Base-by-base conservation (phyloP, 2,113 vertebrate species). In the Tringa solitaria region DNA sequence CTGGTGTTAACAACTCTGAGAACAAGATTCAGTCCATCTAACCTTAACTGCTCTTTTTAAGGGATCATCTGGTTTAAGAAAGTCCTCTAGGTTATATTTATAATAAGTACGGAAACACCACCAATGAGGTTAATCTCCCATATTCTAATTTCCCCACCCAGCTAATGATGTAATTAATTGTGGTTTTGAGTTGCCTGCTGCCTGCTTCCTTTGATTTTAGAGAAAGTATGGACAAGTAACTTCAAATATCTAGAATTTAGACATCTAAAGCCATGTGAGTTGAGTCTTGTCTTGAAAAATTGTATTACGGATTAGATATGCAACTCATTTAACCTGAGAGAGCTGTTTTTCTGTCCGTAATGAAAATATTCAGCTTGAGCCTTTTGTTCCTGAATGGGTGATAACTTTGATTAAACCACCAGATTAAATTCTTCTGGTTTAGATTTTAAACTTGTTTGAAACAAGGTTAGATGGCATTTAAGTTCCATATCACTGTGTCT, bases 361-460 rank as follows among this genome's bases (percentile, higher is more conserved):
- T 19, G 87, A 84, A 94, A 73, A 84, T 69, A 92, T 76, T 90
- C 81, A n/a, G 15, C 33, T 93, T 45, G 79, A 50, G 84, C 89
- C 28, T 91, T 80, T 82, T 92, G 24, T 22, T 90, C 50, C 51
- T 95, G 89, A 84, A 87, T 27, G 37, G 75, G 70, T 84, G 69
- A 75, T 95, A 93, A 84, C 80, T 84, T 89, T 87, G 92, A 97
- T 94, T 95, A 89, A 90, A 76, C 39, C 64, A 89, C 60, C 33
- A 84, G 89, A 94, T 91, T 92, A 91, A 94, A 87, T 92, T 94
- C n/a, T 94, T 28, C 46, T 69, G 69, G 61, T 91, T 84, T 91
- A 91, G 74, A 79, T 91, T 96, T 92, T 82, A 92, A 94, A 91
- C 69, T 94, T 95, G 77, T 76, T 91, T 93, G 74, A 89, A 87